Evolutionary conservation across 2,797 vertebrate genomes (phyloP).

Genomic region (Cephalopachus bancanus): DNA sequence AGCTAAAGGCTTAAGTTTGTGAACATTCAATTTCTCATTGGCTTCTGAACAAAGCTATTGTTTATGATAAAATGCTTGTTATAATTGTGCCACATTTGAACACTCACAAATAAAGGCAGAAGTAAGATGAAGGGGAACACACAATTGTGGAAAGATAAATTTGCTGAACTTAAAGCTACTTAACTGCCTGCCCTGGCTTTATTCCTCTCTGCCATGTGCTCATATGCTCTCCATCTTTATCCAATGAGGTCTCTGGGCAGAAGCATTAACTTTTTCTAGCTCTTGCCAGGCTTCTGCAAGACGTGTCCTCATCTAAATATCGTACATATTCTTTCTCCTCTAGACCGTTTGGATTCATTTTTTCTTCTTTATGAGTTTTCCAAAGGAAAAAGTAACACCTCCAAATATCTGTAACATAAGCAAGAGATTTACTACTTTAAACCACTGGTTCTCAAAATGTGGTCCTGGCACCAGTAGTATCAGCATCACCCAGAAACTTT

Average conservation of each 20-base stretch:
- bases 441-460: constrained; percentile 36
- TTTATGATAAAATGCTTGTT: constrained; percentile 41
- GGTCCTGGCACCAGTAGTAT: neutral
- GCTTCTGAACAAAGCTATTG: constrained; percentile 48
- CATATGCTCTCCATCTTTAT: neutral
- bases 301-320: constrained; percentile 36
- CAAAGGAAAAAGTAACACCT: constrained; percentile 13
- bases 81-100: neutral
- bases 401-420: constrained; percentile 17
- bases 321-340: constrained; percentile 20
- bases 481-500: neutral
- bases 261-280: neutral
- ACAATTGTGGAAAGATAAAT: constrained; percentile 11
- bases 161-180: neutral
- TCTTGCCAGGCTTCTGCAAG: constrained; percentile 1
- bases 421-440: constrained; percentile 60
- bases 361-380: neutral
- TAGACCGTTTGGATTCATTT: constrained; percentile 45
- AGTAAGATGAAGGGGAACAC: neutral
- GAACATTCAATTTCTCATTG: constrained; percentile 1
- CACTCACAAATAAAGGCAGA: constrained; percentile 14
- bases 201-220: neutral
- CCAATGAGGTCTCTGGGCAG: neutral
- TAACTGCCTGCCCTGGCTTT: neutral
- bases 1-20: constrained; percentile 22